Evolutionary conservation across 2,113 vertebrate genomes (phyloP), one percentile per base, ranked within the genome.

Genomic region (Aspiorhynchus laticeps): DNA sequence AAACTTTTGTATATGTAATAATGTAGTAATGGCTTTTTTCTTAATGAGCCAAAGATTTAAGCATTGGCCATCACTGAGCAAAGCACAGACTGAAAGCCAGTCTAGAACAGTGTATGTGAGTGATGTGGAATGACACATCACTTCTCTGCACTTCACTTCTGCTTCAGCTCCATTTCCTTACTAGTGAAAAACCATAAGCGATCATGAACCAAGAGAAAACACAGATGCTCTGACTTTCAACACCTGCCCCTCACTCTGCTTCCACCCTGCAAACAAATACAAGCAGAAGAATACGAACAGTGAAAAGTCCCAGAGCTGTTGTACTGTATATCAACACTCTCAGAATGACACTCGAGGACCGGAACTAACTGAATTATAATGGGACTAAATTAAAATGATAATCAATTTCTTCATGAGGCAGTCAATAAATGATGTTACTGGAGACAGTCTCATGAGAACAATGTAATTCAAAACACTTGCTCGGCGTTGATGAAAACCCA

Each of bases 161-260:
- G 69, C 3, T 73, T 41, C 38, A 26, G 73, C 41, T 75, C 41
- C 38, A 46, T 75, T 73, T 75, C 73, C 73, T 11, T 21, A 38
- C 36, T 75, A 73, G 69, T 38, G 38, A 73, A 8, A 73, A 73
- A 73, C 36, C 4, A 2, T 41, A 38, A 73, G 36, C 36, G 19
- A 73, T 24, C 69, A 41, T 12, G 3, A 75, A 75, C 24, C 38
- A 46, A 46, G 41, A 46, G 41, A 26, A 75, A 75, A 75, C 73
- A 75, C 41, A 75, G 69, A 73, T 73, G 69, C 69, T 73, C 36
- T 73, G 69, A 38, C 33, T 73, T 73, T 73, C 69, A 73, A 73
- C n/a, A 46, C 24, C 74, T 15, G 24, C 43, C 74, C n/a, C 38
- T 46, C 38, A n/a, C 74, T 46, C 7, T 14, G 14, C 14, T 76